Conservation (phyloP, 2,113 vertebrate species). For the Urocolius indicus region DNA sequence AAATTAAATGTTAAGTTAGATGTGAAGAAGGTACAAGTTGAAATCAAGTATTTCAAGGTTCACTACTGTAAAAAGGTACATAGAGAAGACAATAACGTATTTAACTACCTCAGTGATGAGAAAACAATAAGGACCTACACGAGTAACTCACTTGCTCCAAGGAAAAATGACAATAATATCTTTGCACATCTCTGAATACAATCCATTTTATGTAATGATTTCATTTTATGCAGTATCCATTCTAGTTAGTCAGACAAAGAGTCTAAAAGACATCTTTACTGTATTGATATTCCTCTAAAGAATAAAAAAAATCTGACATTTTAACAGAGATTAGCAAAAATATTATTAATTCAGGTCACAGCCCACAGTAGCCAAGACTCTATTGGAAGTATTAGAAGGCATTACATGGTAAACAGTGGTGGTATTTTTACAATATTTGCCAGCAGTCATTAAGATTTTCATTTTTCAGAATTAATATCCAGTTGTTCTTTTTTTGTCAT, state of each 20-base stretch:
- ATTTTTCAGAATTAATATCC: slow-evolving; percentile 28
- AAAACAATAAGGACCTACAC: background rate
- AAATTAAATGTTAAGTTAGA: background rate
- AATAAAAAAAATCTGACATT: slow-evolving; percentile 39
- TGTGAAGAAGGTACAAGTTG: background rate
- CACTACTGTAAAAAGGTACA: background rate
- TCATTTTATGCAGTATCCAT: background rate
- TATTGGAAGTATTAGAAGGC: background rate
- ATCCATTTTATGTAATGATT: background rate
- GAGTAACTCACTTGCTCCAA: background rate
- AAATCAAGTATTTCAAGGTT: background rate
- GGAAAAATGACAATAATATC: background rate
- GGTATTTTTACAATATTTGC: slow-evolving; percentile 61
- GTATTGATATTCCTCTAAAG: background rate
- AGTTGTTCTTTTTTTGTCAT: background rate
- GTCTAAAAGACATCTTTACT: slow-evolving; percentile 14
- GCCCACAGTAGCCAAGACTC: background rate
- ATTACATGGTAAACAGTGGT: slow-evolving; percentile 50
- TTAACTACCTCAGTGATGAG: background rate
- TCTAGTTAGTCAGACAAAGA: slow-evolving; percentile 1
- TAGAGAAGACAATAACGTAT: background rate
- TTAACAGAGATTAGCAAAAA: slow-evolving; percentile 18
- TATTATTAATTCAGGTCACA: slow-evolving; percentile 35
- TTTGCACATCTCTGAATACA: background rate
- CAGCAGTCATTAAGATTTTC: background rate